phyloP scores from a whole-genome alignment of 2,888 invertebrate genomes.

The Steinernema carpocapsae region DNA sequence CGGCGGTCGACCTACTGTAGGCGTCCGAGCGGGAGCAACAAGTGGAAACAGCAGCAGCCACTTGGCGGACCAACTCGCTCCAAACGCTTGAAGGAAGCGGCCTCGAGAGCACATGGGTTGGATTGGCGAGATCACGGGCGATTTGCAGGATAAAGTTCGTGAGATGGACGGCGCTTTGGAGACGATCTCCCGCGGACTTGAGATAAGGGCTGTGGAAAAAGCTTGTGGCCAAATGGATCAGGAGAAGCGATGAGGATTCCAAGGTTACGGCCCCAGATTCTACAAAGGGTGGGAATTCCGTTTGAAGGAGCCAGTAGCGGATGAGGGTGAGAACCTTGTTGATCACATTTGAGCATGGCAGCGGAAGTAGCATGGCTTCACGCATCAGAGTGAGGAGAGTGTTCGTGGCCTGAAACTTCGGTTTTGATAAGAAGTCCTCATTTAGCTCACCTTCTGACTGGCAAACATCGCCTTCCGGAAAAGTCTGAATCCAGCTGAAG shows the following conservation, averaged over 20 bases:
- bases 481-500: slow-evolving; percentile 53
- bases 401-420: slow-evolving; percentile 54
- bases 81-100: slow-evolving; percentile 58
- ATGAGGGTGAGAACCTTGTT: slow-evolving; percentile 59
- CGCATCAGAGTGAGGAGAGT: slow-evolving; percentile 63
- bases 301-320: slow-evolving; percentile 62
- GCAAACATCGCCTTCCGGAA: slow-evolving; percentile 58
- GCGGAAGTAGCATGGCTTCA: slow-evolving; percentile 65
- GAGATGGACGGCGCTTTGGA: slow-evolving; percentile 59
- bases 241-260: slow-evolving; percentile 56
- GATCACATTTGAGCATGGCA: slow-evolving; percentile 65
- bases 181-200: slow-evolving; percentile 56
- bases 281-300: slow-evolving; percentile 64
- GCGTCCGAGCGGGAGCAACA: slow-evolving; percentile 56
- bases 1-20: slow-evolving; percentile 59
- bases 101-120: slow-evolving; percentile 52
- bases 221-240: slow-evolving; percentile 59
- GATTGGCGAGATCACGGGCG: slow-evolving; percentile 61
- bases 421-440: not conserved
- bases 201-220: slow-evolving; percentile 67
- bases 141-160: slow-evolving; percentile 62
- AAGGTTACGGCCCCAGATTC: slow-evolving; percentile 56
- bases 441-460: slow-evolving; percentile 42
- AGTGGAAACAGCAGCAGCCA: slow-evolving; percentile 50
- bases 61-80: slow-evolving; percentile 55